Conservation (phyloP, 2,888 invertebrate genomes). For the Ametastegia equiseti region DNA sequence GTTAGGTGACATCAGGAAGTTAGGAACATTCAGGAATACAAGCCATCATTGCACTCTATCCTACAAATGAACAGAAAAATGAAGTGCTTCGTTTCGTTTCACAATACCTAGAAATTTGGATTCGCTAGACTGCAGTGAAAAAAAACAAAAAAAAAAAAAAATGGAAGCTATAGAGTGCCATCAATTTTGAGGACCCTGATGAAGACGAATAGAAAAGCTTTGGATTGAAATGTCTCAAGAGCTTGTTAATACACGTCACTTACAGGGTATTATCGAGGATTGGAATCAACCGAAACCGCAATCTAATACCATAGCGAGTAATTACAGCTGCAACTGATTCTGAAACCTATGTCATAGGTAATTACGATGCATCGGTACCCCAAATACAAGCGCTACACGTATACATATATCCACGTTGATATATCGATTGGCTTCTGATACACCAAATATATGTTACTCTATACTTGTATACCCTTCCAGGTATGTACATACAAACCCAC, state of each 20-base stretch:
- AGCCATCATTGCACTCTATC: no score
- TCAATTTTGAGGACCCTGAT: no score
- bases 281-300: not conserved
- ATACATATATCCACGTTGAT: not conserved
- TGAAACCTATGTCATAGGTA: constrained; percentile 27
- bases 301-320: constrained; percentile 2
- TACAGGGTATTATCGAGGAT: not conserved
- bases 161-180: no score
- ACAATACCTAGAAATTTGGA: no score
- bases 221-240: no score
- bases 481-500: not conserved
- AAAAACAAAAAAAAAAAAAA: no score
- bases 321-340: constrained; percentile 30
- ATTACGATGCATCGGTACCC: constrained; percentile 30
- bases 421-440: not conserved
- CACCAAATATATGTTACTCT: not conserved
- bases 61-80: no score
- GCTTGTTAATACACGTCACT: not conserved
- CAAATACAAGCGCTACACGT: constrained; percentile 18
- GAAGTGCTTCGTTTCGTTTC: no score
- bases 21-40: no score
- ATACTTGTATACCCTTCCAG: not conserved
- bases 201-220: no score
- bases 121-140: no score
- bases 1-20: no score